These are phyloP conservation scores for Psococerastis gibbosa DNA, from an alignment of 2,888 invertebrate species.

Conservation along the genomic window DNA sequence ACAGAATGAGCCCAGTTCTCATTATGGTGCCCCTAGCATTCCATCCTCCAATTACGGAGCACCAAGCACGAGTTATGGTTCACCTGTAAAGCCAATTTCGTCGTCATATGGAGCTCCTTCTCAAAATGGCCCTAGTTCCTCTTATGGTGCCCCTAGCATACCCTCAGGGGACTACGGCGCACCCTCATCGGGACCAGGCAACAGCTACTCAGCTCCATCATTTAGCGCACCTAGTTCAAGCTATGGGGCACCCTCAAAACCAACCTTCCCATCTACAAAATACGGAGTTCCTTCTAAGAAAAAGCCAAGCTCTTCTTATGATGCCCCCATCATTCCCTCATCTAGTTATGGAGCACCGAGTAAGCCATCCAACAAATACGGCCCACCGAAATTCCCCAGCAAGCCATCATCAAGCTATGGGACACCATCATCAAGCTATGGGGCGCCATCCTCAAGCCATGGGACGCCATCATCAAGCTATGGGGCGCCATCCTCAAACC, in stretches of 20 bases:
- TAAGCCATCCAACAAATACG: conserved; percentile 10
- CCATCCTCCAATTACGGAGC: conserved; percentile 14
- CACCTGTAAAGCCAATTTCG: not conserved
- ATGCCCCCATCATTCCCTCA: not conserved
- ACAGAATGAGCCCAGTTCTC: conserved; percentile 1
- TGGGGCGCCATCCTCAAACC: too few relatives aligned
- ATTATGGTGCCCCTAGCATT: conserved; percentile 1
- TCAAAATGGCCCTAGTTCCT: not conserved
- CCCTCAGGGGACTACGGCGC: not conserved
- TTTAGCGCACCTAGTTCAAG: not conserved
- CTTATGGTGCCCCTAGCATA: conserved; percentile 12
- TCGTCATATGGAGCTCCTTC: conserved; percentile 4
- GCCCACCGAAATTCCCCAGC: conserved; percentile 2
- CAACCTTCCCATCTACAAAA: too few relatives aligned
- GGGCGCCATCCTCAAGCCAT: too few relatives aligned
- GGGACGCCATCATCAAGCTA: conserved; percentile 19
- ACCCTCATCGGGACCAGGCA: conserved; percentile 18
- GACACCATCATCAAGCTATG: conserved; percentile 14
- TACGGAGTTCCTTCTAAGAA: not conserved
- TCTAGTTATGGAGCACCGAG: conserved; percentile 7
- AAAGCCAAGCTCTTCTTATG: conserved; percentile 10
- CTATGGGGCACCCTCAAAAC: not conserved
- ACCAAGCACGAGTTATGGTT: conserved; percentile 9
- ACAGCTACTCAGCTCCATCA: not conserved
- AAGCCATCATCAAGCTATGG: conserved; percentile 20